These are phyloP conservation scores for Eudyptes chrysolophus DNA, from an alignment of 2,113 vertebrate genomes.

Conservation along the genomic window DNA sequence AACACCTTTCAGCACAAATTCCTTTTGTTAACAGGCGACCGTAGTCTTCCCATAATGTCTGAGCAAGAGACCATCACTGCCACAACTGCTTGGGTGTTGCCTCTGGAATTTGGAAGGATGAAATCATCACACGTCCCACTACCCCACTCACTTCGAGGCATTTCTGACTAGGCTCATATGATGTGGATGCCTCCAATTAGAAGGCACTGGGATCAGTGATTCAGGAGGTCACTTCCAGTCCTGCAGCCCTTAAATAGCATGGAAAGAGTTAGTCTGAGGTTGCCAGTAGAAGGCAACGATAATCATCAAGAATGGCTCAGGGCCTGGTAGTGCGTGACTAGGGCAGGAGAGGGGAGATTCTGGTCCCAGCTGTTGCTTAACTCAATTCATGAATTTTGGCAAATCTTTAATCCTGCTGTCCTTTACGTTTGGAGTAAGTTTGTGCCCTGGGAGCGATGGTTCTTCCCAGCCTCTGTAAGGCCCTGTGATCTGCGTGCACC, in stretches of 20 bases:
- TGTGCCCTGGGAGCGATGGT: neutral
- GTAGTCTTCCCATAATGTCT: neutral
- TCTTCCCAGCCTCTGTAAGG: neutral
- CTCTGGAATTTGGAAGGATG: conserved; percentile 39
- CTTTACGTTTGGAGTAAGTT: neutral
- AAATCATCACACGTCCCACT: conserved; percentile 27
- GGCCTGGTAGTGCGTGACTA: neutral
- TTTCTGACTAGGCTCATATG: conserved; percentile 39
- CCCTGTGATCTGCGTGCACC: neutral
- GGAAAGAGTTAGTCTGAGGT: conserved; percentile 55
- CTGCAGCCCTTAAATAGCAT: conserved; percentile 25
- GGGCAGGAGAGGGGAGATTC: neutral
- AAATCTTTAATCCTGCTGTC: neutral
- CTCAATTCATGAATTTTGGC: neutral
- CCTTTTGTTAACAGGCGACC: neutral
- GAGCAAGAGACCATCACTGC: neutral
- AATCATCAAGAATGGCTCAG: neutral
- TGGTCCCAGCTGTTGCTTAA: neutral
- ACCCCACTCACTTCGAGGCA: neutral
- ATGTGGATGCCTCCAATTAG: conserved; percentile 31
- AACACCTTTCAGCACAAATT: neutral
- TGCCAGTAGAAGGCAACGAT: neutral
- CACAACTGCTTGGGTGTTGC: neutral
- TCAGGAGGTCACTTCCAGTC: conserved; percentile 46
- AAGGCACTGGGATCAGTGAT: conserved; percentile 25